Percentiles rank a stretch among this genome's conserved stretches.
These are phyloP conservation scores for Phaonia tiefii DNA, from an alignment of 2,888 invertebrate genomes.

Conservation along the genomic window DNA sequence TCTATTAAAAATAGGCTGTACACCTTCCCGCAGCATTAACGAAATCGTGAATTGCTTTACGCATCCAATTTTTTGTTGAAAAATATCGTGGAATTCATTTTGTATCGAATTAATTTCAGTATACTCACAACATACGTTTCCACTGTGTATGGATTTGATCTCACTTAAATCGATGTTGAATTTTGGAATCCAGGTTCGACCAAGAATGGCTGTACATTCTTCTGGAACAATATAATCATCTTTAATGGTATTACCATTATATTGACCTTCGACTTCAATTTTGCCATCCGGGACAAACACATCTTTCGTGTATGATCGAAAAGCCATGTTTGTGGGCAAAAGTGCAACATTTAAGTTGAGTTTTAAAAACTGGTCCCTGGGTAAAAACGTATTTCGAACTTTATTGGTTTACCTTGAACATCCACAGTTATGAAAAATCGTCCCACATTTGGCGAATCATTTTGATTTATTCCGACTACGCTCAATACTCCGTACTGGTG, in stretches of 20 bases:
- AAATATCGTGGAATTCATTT: slow-evolving; percentile 27
- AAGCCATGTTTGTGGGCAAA: background rate
- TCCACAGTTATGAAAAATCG: background rate
- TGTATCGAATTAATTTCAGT: background rate
- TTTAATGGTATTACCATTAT: slow-evolving; percentile 26
- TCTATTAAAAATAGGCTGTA: slow-evolving; percentile 38
- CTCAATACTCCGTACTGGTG: slow-evolving; percentile 4
- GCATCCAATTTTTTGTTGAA: slow-evolving; percentile 50
- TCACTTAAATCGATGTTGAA: slow-evolving; percentile 35
- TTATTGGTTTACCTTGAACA: background rate
- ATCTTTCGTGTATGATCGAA: slow-evolving; percentile 11
- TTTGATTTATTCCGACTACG: slow-evolving; percentile 7
- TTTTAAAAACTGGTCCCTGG: slow-evolving; percentile 20
- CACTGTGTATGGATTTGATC: slow-evolving; percentile 2
- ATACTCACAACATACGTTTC: background rate
- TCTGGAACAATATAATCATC: slow-evolving; percentile 55
- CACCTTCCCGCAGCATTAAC: slow-evolving; percentile 40
- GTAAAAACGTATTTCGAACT: slow-evolving; percentile 6
- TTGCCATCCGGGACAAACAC: slow-evolving; percentile 49
- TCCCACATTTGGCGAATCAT: background rate
- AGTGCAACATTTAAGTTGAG: slow-evolving; percentile 12
- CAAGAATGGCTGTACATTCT: slow-evolving; percentile 44
- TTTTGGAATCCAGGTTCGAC: slow-evolving; percentile 46
- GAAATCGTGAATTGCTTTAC: slow-evolving; percentile 23
- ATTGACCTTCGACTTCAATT: slow-evolving; percentile 39